Evolutionary conservation across 2,113 vertebrate genomes (phyloP), one percentile per base, ranked within the genome.

Genomic region (Cairina moschata): DNA sequence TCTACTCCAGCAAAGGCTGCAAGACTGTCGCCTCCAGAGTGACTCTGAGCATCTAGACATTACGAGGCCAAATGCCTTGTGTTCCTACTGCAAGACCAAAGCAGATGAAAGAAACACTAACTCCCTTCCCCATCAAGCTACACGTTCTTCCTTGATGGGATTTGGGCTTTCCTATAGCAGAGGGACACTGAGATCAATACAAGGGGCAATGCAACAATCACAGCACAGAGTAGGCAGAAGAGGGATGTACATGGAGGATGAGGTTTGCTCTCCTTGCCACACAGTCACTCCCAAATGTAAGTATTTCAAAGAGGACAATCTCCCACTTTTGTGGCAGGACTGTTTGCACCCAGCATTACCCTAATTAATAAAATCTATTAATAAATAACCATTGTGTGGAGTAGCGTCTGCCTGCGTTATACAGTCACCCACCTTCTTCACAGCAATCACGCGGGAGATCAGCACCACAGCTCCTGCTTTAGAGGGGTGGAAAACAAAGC

Each of bases 1-100:
- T 99, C 72, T 99, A 98, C 87, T 98, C 99, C 1, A 98, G 97
- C 93, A 98, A 98, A 95, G 99, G 99, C 96, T 99, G 99, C 96
- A 99, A 99, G 97, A 98, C 98, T 0, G 98, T 99, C 80, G 50
- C 65, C 42, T 66, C 90, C 31, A 72, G 59, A 38, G 90, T 83
- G 72, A 44, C 16, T 21, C 58, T 83, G 84, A 72, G 59, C 52
- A 59, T 9, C 18, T 86, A 72, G 52, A n/a, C 20, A 13, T 9
- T 25, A 8, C 20, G 5, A 23, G 10, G 34, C 55, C 34, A 22
- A 66, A 58, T 8, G 5, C 31, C 5, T 18, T 4, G 0, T 55
- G 55, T 40, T 55, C 55, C 38, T 32, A 10, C 25, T 54, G 44
- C 17, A 9, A 29, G 46, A 69, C 10, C 38, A 25, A 25, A n/a